phyloP scores from a whole-genome alignment of 2,888 invertebrate genomes.

The Sipha maydis region DNA sequence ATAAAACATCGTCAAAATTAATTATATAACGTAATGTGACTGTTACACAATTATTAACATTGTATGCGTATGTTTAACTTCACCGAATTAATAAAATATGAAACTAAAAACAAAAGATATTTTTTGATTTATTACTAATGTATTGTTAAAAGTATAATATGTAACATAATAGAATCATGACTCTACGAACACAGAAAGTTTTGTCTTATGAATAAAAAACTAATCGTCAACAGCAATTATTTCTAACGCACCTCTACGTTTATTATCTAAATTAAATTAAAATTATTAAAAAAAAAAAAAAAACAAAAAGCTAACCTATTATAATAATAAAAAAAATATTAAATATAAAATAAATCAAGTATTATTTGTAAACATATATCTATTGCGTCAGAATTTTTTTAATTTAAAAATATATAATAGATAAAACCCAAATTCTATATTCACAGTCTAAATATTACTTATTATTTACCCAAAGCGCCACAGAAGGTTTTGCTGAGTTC shows the following conservation, averaged over 20 bases:
- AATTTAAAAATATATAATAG: neutral
- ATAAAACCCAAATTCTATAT: neutral
- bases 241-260: neutral
- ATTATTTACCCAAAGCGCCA: no score
- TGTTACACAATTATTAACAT: neutral
- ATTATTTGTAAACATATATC: no score
- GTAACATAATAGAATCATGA: slow-evolving; percentile 15
- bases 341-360: no score
- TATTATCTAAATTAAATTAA: neutral
- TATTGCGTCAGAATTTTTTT: no score
- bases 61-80: neutral
- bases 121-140: slow-evolving; percentile 9
- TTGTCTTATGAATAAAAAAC: neutral
- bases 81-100: slow-evolving; percentile 13
- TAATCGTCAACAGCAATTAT: slow-evolving; percentile 19
- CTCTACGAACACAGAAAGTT: neutral
- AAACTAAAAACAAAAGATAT: slow-evolving; percentile 28
- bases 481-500: no score
- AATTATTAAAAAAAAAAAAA: neutral
- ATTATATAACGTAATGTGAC: neutral
- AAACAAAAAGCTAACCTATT: no score
- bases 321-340: no score
- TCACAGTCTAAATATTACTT: neutral
- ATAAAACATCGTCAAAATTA: neutral
- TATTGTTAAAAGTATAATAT: slow-evolving; percentile 22